Base-by-base conservation (phyloP, 2,888 invertebrate genomes). In the Cryptosula pallasiana region DNA sequence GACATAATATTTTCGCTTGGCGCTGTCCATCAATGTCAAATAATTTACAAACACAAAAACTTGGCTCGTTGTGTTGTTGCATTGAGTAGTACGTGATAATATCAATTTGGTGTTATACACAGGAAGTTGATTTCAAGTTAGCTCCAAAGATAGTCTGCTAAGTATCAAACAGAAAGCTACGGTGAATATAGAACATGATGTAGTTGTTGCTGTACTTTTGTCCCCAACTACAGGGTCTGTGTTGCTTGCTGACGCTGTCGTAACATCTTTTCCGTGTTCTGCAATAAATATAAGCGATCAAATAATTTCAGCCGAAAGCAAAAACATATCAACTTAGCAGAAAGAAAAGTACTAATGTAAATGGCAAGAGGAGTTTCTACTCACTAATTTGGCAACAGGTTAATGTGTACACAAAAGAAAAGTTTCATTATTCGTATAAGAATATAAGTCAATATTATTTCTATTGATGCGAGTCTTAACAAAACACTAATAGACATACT, bases 381-480 rank as follows among this genome's bases (percentile, higher is more conserved):
- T 5, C 55, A 55, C 25, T 13, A 16, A 16, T 45, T 63, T 32
- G 32, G 32, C 63, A 63, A 32, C 34, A 32, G 32, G 63, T 34
- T 63, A 63, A 29, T 63, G 63, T 63, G 63, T 63, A 27, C 27
- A 63, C 55, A 55, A n/a, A 55, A n/a, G 55, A 55, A n/a, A 20
- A 55, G 25, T 25, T 55, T 55, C 55, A 55, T 55, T 25, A 55
- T 55, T 55, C 5, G 16, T 32, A 3, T 63, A 63, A 27, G 63
- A 34, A 63, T 34, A 63, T 29, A 34, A 32, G 63, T 63, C 63
- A 63, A 63, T 63, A 63, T 63, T 63, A 32, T 63, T 63, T 63
- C 63, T 63, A 63, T 63, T 34, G 63, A 63, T 63, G 63, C 25
- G 32, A 29, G 32, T 32, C 27, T 13, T 32, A 63, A 2, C 25